These are phyloP conservation scores for Pachyseris speciosa DNA, from an alignment of 64 coral and sea anemone genomes.

Conservation along the genomic window DNA sequence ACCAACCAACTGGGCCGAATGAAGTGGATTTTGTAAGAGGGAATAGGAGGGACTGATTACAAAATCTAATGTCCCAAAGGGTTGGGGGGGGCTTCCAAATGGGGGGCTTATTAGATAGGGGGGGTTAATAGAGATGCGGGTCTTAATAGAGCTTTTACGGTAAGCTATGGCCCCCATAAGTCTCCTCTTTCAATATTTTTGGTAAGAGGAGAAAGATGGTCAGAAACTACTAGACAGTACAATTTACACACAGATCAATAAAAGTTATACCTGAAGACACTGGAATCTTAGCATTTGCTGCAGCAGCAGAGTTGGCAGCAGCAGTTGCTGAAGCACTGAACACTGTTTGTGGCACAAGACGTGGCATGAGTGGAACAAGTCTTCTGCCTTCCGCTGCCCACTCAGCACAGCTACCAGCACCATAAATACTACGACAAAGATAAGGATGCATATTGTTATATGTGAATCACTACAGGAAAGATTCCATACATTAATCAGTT, in stretches of 20 bases:
- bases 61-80: too few species aligned
- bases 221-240: neutral
- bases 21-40: too few species aligned
- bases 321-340: conserved; percentile 94
- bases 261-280: conserved; percentile 47
- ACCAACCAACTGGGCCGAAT: too few species aligned
- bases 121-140: too few species aligned
- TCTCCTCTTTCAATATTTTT: too few species aligned
- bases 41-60: too few species aligned
- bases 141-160: too few species aligned
- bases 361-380: conserved; percentile 97
- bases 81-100: too few species aligned
- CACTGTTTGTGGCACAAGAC: conserved; percentile 97
- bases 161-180: too few species aligned
- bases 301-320: conserved; percentile 93
- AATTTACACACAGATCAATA: neutral
- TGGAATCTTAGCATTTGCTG: conserved; percentile 79
- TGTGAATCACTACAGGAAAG: neutral
- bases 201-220: too few species aligned
- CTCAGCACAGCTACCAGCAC: conserved; percentile 90
- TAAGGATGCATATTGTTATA: neutral
- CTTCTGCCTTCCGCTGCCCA: conserved; percentile 98
- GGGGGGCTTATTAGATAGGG: too few species aligned
- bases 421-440: conserved; percentile 77
- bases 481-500: too few species aligned